Percentiles rank a stretch among this genome's conserved stretches.
These are phyloP conservation scores for Corythornis leucogaster DNA, from an alignment of 2,797 vertebrate genomes.

Conservation along the genomic window DNA sequence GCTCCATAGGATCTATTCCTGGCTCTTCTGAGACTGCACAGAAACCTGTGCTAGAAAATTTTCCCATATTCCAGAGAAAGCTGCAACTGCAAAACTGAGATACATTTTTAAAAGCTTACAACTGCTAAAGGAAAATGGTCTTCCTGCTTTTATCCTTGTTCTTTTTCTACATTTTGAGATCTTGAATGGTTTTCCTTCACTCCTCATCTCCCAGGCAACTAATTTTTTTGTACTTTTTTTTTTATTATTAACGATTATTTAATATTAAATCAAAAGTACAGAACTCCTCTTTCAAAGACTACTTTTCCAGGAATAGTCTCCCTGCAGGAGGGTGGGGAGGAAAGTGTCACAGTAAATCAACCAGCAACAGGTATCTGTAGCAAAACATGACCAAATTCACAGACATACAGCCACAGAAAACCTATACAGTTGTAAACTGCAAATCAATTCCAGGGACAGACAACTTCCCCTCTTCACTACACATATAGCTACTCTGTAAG, in stretches of 20 bases:
- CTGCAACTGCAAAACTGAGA: not conserved
- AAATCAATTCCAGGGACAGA: not conserved
- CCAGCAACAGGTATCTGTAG: not conserved
- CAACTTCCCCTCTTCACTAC: not conserved
- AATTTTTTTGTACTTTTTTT: not conserved
- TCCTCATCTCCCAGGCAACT: not conserved
- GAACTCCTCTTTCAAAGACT: not conserved
- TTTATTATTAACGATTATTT: not conserved
- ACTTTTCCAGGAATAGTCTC: not conserved
- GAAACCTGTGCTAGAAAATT: not conserved
- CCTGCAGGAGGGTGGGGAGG: accelerated
- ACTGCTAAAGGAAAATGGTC: not conserved
- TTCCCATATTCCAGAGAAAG: not conserved
- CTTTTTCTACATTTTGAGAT: not conserved
- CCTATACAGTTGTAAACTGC: not conserved
- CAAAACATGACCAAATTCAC: not conserved
- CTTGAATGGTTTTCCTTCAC: not conserved
- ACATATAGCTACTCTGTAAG: not conserved
- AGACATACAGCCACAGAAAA: not conserved
- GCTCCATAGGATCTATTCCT: not conserved
- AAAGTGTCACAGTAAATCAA: not conserved
- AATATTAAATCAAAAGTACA: not conserved
- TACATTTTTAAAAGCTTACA: not conserved
- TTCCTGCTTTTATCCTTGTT: not conserved
- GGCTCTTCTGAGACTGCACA: not conserved